A percentile compares a stretch with the other conserved stretches of the same genome.
These are phyloP conservation scores for Cettia cetti DNA, from an alignment of 2,113 vertebrate genomes.

Conservation along the genomic window DNA sequence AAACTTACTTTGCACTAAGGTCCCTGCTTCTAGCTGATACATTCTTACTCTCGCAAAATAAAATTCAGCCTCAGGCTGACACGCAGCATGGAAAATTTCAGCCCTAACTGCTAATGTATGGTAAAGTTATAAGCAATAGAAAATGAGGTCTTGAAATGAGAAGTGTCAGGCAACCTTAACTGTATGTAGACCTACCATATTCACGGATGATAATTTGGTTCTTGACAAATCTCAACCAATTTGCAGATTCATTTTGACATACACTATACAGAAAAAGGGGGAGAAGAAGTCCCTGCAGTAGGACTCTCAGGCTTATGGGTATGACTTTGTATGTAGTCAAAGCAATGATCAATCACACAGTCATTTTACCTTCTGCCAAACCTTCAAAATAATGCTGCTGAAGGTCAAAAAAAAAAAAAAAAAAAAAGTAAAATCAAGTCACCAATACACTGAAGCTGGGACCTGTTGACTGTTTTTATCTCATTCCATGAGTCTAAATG, in stretches of 20 bases:
- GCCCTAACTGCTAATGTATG: constrained; percentile 42
- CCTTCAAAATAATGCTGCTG: not conserved
- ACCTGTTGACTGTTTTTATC: not conserved
- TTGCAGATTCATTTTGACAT: constrained; percentile 30
- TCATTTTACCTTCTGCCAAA: constrained; percentile 9
- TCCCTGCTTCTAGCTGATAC: constrained; percentile 22
- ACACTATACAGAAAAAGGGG: not conserved
- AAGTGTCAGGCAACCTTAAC: constrained; percentile 46
- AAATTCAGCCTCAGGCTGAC: constrained; percentile 62
- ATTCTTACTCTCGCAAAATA: constrained; percentile 39
- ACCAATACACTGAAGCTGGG: not conserved
- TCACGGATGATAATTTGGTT: not conserved
- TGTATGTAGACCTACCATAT: constrained; percentile 15
- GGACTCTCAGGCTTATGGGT: not conserved
- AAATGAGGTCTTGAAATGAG: constrained; percentile 43
- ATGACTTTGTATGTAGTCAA: not conserved
- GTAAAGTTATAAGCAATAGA: constrained; percentile 51
- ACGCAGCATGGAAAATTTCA: constrained; percentile 59
- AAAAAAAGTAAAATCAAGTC: not conserved
- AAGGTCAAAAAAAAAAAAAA: not conserved
- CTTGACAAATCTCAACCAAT: constrained; percentile 33
- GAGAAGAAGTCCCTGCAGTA: not conserved
- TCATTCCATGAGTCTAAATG: not conserved
- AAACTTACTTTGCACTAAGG: constrained; percentile 43
- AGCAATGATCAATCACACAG: not conserved